Conservation (phyloP, 2,888 invertebrate species). For the Drosophila longiperda region DNA sequence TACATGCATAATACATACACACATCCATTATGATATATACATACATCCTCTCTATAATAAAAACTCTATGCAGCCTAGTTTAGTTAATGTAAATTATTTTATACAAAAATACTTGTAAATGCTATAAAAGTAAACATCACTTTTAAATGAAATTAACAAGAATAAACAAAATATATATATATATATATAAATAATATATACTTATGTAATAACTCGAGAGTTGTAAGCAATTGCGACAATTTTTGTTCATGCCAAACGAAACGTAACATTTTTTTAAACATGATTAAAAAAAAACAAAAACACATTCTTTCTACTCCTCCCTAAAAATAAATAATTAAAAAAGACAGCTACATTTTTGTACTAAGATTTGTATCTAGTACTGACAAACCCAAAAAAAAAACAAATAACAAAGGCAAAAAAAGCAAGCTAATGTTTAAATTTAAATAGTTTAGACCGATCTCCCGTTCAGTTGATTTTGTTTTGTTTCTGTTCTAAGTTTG, state of each 20-base stretch:
- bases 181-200: constrained; percentile 39
- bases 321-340: constrained; percentile 9
- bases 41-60: constrained; percentile 25
- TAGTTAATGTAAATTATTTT: constrained; percentile 79
- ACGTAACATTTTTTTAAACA: constrained; percentile 40
- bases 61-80: constrained; percentile 60
- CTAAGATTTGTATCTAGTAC: constrained; percentile 26
- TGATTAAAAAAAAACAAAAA: constrained; percentile 2
- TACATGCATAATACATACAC: constrained; percentile 14
- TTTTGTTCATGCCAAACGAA: constrained; percentile 72
- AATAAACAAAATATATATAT: constrained; percentile 15
- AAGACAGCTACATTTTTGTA: constrained; percentile 45
- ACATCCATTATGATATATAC: constrained; percentile 26
- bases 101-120: constrained; percentile 69
- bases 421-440: constrained; percentile 54
- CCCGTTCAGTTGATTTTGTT: constrained; percentile 49
- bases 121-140: constrained; percentile 62
- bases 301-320: not conserved
- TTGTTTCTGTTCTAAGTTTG: constrained; percentile 34
- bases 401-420: constrained; percentile 20
- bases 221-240: constrained; percentile 66
- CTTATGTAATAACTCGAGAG: constrained; percentile 71
- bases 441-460: constrained; percentile 60
- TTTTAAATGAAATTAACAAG: constrained; percentile 56
- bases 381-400: constrained; percentile 9